Evolutionary conservation across 2,888 invertebrate genomes (phyloP).

Genomic region (Byasa hedistus): DNA sequence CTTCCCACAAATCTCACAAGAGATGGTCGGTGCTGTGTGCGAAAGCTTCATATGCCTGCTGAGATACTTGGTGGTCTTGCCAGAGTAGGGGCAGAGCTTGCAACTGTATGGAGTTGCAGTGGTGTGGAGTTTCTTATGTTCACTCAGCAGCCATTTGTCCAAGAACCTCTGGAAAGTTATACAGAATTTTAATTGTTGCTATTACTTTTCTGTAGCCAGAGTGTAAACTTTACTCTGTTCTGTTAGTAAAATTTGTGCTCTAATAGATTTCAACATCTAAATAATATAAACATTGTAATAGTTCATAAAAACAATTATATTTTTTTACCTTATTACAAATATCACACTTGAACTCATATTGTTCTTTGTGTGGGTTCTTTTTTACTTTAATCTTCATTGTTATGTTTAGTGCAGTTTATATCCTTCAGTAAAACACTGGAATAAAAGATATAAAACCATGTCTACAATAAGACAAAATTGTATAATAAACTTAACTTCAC

Average conservation of each 20-base stretch:
- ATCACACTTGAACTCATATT: conserved; percentile 16
- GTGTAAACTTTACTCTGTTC: too few species aligned
- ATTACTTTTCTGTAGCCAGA: too few species aligned
- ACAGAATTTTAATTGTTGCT: too few species aligned
- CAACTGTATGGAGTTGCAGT: conserved; percentile 41
- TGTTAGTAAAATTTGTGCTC: background rate
- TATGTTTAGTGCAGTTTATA: too few species aligned
- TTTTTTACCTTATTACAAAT: conserved; percentile 20
- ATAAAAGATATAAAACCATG: too few species aligned
- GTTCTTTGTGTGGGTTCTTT: background rate
- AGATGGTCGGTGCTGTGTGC: conserved; percentile 37
- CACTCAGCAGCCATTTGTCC: conserved; percentile 28
- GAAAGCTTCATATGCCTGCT: conserved; percentile 41
- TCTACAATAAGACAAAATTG: too few species aligned
- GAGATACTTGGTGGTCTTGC: conserved; percentile 51
- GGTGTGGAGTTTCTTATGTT: conserved; percentile 45
- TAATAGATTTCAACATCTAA: background rate
- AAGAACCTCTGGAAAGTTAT: conserved; percentile 42
- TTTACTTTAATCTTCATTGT: background rate
- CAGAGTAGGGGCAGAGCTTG: conserved; percentile 44
- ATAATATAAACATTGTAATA: background rate
- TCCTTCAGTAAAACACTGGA: too few species aligned
- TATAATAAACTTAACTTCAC: too few species aligned
- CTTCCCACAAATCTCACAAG: conserved; percentile 49
- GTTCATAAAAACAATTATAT: background rate